Conservation (phyloP, 2,113 vertebrate genomes). For the Pollimyrus isidori region DNA sequence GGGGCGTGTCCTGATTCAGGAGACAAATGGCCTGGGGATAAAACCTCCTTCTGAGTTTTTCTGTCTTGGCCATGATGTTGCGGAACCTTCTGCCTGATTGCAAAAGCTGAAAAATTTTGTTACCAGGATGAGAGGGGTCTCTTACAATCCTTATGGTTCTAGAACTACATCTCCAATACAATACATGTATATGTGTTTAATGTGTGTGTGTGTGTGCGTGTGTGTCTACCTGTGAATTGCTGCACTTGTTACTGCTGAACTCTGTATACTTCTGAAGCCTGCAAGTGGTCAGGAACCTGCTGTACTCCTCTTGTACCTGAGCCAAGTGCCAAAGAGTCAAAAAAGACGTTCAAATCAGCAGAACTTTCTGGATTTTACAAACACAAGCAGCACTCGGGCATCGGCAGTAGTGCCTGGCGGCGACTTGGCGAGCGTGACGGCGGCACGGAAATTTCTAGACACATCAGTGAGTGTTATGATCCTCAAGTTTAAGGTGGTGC, state of each 20-base stretch:
- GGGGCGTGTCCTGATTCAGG: no score
- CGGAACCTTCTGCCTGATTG: no score
- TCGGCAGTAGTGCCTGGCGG: background rate
- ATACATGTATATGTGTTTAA: background rate
- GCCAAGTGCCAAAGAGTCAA: conserved; percentile 36
- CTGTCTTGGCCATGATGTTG: no score
- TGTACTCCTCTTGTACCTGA: conserved; percentile 75
- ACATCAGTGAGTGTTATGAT: no score
- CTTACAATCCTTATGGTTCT: no score
- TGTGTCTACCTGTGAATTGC: conserved; percentile 42
- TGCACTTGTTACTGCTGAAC: conserved; percentile 56
- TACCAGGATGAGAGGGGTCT: no score
- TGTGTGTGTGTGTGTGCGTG: background rate
- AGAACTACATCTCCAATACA: no score
- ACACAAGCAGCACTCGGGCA: background rate
- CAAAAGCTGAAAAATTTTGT: no score
- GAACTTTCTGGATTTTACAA: background rate
- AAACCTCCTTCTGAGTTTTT: no score
- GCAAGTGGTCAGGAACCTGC: conserved; percentile 48
- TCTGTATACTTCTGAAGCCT: conserved; percentile 33
- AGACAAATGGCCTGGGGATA: no score
- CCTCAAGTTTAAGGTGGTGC: no score
- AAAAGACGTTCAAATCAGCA: background rate
- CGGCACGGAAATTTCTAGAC: no score
- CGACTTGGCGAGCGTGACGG: background rate